Conservation (phyloP, 2,888 invertebrate genomes). For the Pterostichus niger region DNA sequence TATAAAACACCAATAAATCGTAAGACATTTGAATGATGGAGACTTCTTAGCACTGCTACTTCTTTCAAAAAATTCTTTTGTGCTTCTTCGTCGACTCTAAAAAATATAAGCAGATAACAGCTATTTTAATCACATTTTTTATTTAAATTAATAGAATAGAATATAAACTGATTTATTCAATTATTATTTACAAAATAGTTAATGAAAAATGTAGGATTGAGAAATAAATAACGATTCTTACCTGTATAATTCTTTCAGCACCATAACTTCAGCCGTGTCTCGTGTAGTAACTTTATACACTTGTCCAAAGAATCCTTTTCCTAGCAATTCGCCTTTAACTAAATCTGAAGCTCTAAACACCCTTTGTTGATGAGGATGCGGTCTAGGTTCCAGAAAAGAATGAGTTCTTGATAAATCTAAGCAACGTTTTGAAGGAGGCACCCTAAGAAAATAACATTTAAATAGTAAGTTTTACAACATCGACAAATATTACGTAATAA, state of each 20-base stretch:
- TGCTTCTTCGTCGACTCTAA: constrained; percentile 95
- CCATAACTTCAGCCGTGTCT: constrained; percentile 95
- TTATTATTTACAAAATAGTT: too few species aligned
- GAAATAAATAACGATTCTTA: constrained; percentile 2
- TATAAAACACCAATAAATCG: constrained; percentile 96
- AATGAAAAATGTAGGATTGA: too few species aligned
- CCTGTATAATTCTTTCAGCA: constrained; percentile 90
- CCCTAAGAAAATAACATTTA: constrained; percentile 71
- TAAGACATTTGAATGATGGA: constrained; percentile 94
- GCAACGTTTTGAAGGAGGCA: constrained; percentile 75
- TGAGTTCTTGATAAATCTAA: constrained; percentile 90
- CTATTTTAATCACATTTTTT: too few species aligned
- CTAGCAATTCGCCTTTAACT: constrained; percentile 92
- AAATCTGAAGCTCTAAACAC: constrained; percentile 96
- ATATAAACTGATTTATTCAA: too few species aligned
- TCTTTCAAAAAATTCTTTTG: constrained; percentile 97
- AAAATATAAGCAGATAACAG: constrained; percentile 66
- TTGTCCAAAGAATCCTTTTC: constrained; percentile 96
- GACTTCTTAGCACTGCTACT: constrained; percentile 93
- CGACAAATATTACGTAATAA: too few species aligned
- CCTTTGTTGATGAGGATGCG: constrained; percentile 78
- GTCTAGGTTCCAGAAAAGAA: constrained; percentile 87
- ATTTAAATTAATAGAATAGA: too few species aligned
- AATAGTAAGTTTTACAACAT: too few species aligned
- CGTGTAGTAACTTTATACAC: constrained; percentile 95